Base-by-base conservation (phyloP, 2,113 vertebrate species). In the Leptocoma aspasia region DNA sequence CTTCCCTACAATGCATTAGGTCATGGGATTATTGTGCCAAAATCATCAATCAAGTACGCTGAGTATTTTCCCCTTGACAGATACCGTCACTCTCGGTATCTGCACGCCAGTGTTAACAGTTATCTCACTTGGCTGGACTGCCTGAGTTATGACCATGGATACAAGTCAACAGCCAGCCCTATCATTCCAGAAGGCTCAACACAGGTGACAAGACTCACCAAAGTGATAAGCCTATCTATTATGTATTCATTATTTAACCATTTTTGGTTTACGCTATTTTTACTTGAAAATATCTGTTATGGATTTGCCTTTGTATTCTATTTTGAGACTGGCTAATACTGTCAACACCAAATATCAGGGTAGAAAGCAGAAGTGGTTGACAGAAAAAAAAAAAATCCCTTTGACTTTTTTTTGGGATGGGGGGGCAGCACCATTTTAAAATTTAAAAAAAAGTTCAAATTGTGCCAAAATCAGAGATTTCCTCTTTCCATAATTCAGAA, bases 61-160 rank as follows among this genome's bases (percentile, higher is more conserved):
- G 47, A 87, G 80, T 85, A 87, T 92, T 93, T 93, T 86, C 76
- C 83, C 92, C 94, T 72, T 90, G 94, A 96, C 66, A 93, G 93
- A 92, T 82, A 85, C 17, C 45, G 79, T 92, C 93, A 95, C 61
- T 54, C 75, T 61, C 64, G 1, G 3, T 73, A 56, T 92, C 73
- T 53, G 73, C 28, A 37, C 14, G 64, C 92, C 92, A 94, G 88
- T 2, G 31, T 63, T 93, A 91, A 23, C 93, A 93, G 78, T 92
- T 95, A 91, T 92, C 93, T 94, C 94, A 96, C 82, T 50, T 63
- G 70, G 83, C 71, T 8, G 30, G 24, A 56, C 23, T 13, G 31
- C 30, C 83, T 73, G 65, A 7, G 2, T 49, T 69, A 72, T 10
- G 81, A 77, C 86, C 89, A 21, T 9, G 72, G 54, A 95, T 39